Evolutionary conservation across 2,888 invertebrate genomes (phyloP), one percentile per base, ranked within the genome.

Genomic region (Galeruca laticollis): DNA sequence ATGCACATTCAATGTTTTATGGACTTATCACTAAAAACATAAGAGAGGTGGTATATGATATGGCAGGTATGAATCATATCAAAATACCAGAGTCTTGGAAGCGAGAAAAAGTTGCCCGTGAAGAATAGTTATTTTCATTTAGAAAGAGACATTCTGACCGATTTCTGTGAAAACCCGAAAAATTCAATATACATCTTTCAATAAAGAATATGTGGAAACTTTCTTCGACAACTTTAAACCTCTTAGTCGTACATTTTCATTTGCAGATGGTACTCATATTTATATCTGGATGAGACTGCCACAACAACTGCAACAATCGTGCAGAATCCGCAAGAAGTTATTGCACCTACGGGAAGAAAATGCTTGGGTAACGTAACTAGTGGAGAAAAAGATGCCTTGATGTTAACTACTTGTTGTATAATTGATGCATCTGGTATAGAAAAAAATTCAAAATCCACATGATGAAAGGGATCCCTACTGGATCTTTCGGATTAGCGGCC

Each of bases 81-180:
- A n/a, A 63, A 69, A 49, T 62, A 43, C 63, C 69, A n/a, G n/a
- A 26, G 13, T 62, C 63, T 86, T 0, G 86, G 85, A 5, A 13
- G 9, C 43, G 43, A 43, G 0, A 84, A 84, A 0, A 85, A 84
- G 15, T 82, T 81, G 62, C 57, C 13, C 54, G 67, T 11, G 21
- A 51, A 54, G 52, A 72, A 59, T 70, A 56, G 68, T 49, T 61
- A 26, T 15, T 51, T 26, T 60, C 54, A 56, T 68, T 68, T 62
- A 60, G 60, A 51, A n/a, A n/a, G n/a, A n/a, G n/a, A n/a, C n/a
- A n/a, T n/a, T 26, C 21, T 20, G 18, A 56, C 37, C 49, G 62
- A n/a, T 62, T 49, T 15, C 37, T 68, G 11, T 47, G 68, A 31
- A 62, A 61, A 47, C 68, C 69, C 2, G 69, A 69, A 21, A 37